Evolutionary conservation across 2,797 vertebrate species (phyloP), one percentile per base, ranked within the genome.

Genomic region (Squalus acanthias): DNA sequence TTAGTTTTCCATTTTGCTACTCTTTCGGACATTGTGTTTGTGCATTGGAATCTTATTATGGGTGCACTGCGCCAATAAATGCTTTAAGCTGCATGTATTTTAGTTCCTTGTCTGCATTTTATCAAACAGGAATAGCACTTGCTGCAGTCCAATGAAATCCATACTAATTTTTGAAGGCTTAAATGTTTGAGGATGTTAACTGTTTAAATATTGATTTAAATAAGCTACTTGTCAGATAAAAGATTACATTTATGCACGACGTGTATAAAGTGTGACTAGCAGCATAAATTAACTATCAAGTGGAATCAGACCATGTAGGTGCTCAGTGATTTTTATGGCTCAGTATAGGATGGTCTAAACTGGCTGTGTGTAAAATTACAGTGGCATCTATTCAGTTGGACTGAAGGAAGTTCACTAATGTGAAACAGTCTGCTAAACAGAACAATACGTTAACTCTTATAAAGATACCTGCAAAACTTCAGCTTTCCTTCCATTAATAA

Each of bases 1-100:
- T 57, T 10, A 46, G 46, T 85, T 85, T 50, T 85, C 46, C 20
- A 24, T 85, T 85, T 22, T 50, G 6, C 39, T 50, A 6, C 7
- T 50, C 46, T 85, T 85, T 0, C 20, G 7, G 82, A 24, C 79
- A 39, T 79, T 85, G 79, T 85, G 79, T 50, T 85, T 24, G 15
- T 50, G 46, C 79, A 22, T 85, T 85, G 79, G 79, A 50, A 85
- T 85, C 46, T 85, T 13, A 50, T 85, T 85, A 50, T 6, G 46
- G 1, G 82, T 50, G 65, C 9, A 63, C 33, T 79, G 76, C 1
- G 7, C 17, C 33, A 12, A 60, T 92, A 92, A 65, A 60, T 92
- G 39, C 46, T 85, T 50, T 85, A 50, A 85, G 82, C 89, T 63
- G 60, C 60, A 92, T n/a, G n/a, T 92, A 92, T n/a, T 92, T 92